Percentiles rank a stretch among this genome's conserved stretches.
Evolutionary conservation across 2,797 vertebrate genomes (phyloP).

Genomic region (Anguilla pacifica): DNA sequence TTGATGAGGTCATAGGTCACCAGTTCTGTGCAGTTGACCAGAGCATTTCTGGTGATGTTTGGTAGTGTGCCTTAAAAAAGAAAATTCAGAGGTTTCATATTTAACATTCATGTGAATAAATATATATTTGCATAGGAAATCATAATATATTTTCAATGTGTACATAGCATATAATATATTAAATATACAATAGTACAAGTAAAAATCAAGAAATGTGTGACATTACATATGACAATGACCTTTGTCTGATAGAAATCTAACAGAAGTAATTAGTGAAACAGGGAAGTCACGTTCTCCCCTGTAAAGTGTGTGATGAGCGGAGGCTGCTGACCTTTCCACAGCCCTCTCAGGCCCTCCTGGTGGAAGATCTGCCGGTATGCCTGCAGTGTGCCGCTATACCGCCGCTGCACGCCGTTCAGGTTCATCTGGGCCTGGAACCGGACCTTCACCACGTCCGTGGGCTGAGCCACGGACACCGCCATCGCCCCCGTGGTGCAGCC

Average conservation of each 20-base stretch:
- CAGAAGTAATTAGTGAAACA: too few species aligned
- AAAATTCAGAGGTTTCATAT: background rate
- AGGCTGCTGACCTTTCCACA: constrained; percentile 82
- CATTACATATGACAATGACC: background rate
- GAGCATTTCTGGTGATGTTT: constrained; percentile 84
- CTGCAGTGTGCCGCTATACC: constrained; percentile 83
- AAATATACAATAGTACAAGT: too few species aligned
- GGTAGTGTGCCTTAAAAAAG: constrained; percentile 76
- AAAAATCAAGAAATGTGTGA: background rate
- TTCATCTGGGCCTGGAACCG: constrained; percentile 85
- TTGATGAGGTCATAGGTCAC: constrained; percentile 89
- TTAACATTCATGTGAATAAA: background rate
- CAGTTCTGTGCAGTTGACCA: constrained; percentile 86
- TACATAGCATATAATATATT: background rate
- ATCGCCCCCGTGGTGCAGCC: constrained; percentile 84
- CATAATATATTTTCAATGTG: background rate
- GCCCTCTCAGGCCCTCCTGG: constrained; percentile 77
- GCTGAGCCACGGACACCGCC: constrained; percentile 83
- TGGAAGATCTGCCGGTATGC: constrained; percentile 84
- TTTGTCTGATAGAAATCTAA: too few species aligned
- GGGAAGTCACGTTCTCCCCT: background rate
- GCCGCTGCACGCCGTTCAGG: constrained; percentile 73
- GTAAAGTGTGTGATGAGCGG: background rate
- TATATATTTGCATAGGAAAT: background rate
- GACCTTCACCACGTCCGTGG: constrained; percentile 88